These are phyloP conservation scores for Ciconia nigra DNA, from an alignment of 2,797 vertebrate species.

Conservation along the genomic window DNA sequence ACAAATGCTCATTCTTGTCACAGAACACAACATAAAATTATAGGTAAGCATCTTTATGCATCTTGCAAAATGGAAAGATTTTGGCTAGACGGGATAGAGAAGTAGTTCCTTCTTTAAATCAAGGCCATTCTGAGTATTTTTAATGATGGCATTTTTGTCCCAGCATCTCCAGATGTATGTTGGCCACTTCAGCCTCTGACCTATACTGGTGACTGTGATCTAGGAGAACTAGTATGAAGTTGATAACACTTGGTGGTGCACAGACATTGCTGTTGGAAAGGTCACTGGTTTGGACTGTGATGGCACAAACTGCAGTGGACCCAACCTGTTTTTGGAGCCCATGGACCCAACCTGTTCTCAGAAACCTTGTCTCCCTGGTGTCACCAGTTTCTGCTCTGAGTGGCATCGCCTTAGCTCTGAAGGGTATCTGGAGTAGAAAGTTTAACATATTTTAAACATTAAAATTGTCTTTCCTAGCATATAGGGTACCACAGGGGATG, in stretches of 20 bases:
- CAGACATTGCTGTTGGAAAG: neutral
- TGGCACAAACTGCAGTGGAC: neutral
- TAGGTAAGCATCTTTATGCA: neutral
- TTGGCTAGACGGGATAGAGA: neutral
- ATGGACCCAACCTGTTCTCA: neutral
- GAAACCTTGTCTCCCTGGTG: neutral
- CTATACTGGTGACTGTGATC: neutral
- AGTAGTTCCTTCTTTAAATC: neutral
- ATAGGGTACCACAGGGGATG: neutral
- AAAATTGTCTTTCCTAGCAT: neutral
- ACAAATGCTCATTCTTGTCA: neutral
- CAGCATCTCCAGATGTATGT: neutral
- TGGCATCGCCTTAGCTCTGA: neutral
- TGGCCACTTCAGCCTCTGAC: neutral
- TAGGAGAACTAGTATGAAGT: neutral
- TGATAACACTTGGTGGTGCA: neutral
- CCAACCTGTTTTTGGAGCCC: neutral
- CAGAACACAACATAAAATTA: neutral
- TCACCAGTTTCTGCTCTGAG: neutral
- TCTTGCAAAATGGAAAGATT: neutral
- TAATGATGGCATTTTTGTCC: neutral
- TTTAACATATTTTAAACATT: neutral
- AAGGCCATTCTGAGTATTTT: neutral
- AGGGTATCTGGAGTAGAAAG: neutral
- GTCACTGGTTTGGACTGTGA: neutral